Evolutionary conservation across 1,140 invertebrate species (phyloP), one percentile per base, ranked within the genome.

Genomic region (Whitmania pigra): DNA sequence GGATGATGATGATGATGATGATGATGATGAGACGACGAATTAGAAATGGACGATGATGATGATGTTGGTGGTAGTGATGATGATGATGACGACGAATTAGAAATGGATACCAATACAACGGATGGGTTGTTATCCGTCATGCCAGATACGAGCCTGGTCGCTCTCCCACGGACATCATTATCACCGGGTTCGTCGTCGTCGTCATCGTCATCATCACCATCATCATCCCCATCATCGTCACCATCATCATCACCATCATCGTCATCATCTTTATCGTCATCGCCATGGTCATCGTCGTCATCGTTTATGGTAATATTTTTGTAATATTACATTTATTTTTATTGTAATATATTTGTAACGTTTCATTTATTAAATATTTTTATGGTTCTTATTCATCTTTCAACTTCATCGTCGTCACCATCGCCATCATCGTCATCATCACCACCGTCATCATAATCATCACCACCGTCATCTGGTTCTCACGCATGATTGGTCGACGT

Each of bases 51-150:
- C n/a, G n/a, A n/a, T n/a, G n/a, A n/a, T n/a, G n/a, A n/a, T n/a
- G n/a, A n/a, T n/a, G n/a, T n/a, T n/a, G n/a, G n/a, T n/a, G n/a
- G n/a, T n/a, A n/a, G n/a, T n/a, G n/a, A n/a, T n/a, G n/a, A n/a
- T n/a, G n/a, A n/a, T n/a, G n/a, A n/a, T n/a, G n/a, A n/a, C 9
- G 20, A 4, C 54, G 20, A 57, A 57, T 25, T 57, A n/a, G 54
- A 63, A 63, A 63, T 63, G 22, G 27, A 60, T 22, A 27, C 55
- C 55, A 22, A n/a, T 60, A 60, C n/a, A n/a, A 60, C n/a, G n/a
- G 55, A n/a, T 22, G n/a, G n/a, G n/a, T 60, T 60, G n/a, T 22
- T 60, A n/a, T n/a, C 55, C 55, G 55, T 60, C n/a, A 60, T 60
- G 55, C 55, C 55, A 60, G n/a, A 22, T 60, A 22, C 55, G n/a